Evolutionary conservation across 2,113 vertebrate genomes (phyloP).

Genomic region (Phylloscopus trochiloides): DNA sequence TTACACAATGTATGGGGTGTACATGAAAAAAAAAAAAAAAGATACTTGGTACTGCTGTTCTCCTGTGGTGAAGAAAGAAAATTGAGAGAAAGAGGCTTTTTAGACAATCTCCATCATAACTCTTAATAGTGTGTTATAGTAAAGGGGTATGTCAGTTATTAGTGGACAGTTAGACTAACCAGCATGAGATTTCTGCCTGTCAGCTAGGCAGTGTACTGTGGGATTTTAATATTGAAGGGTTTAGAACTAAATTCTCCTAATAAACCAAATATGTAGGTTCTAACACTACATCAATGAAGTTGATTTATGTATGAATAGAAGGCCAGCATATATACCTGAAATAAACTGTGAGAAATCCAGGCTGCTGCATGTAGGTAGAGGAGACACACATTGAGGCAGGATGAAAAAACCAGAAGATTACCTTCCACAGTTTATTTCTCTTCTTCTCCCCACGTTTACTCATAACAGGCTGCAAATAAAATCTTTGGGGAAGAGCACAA

Average conservation of each 20-base stretch:
- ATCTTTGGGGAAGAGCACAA: neutral
- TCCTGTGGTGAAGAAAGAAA: neutral
- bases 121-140: neutral
- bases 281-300: neutral
- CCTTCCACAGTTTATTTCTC: neutral
- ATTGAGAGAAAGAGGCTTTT: neutral
- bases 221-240: neutral
- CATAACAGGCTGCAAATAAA: neutral
- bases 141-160: neutral
- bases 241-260: neutral
- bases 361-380: accelerated
- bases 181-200: neutral
- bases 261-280: neutral
- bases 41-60: neutral
- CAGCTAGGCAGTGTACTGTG: neutral
- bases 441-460: neutral
- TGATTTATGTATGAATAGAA: neutral
- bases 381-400: neutral
- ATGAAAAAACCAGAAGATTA: neutral
- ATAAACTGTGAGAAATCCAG: neutral
- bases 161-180: neutral
- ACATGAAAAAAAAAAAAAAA: neutral
- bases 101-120: neutral
- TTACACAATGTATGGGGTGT: neutral
- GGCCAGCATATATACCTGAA: neutral